Evolutionary conservation across 2,888 invertebrate species (phyloP).

Genomic region (Melinopterus prodromus): DNA sequence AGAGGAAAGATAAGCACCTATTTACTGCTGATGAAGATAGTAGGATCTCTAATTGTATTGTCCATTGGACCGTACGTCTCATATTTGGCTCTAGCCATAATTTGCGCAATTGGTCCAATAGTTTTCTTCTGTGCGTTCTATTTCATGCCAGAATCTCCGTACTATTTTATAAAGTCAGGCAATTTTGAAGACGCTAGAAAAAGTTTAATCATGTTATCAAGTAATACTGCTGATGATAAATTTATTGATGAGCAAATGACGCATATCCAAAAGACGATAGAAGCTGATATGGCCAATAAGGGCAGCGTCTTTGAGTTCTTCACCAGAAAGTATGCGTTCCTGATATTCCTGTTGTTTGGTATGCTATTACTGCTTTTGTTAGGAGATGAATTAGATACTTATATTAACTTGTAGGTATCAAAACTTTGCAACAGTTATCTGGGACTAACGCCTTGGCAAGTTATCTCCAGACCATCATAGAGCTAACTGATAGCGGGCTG

Average conservation of each 20-base stretch:
- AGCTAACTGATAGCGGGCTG: slow-evolving; percentile 63
- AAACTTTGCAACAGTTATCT: slow-evolving; percentile 68
- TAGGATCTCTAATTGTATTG: slow-evolving; percentile 62
- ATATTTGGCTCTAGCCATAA: slow-evolving; percentile 51
- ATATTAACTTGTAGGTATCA: slow-evolving; percentile 54
- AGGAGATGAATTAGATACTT: neutral
- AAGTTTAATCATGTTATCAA: slow-evolving; percentile 46
- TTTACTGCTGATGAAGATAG: slow-evolving; percentile 39
- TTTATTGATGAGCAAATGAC: slow-evolving; percentile 57
- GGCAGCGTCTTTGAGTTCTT: slow-evolving; percentile 37
- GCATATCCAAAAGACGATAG: slow-evolving; percentile 55
- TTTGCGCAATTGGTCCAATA: slow-evolving; percentile 35
- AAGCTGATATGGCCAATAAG: slow-evolving; percentile 54
- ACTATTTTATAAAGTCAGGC: slow-evolving; percentile 50
- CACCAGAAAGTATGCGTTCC: slow-evolving; percentile 31
- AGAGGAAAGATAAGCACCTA: slow-evolving; percentile 53
- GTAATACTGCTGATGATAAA: slow-evolving; percentile 30
- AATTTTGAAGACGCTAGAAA: slow-evolving; percentile 54
- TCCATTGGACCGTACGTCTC: slow-evolving; percentile 63
- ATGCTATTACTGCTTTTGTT: neutral
- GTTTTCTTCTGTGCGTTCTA: slow-evolving; percentile 39
- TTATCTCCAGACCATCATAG: slow-evolving; percentile 69
- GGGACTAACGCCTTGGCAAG: slow-evolving; percentile 68
- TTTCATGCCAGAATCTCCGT: slow-evolving; percentile 69
- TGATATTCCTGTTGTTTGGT: slow-evolving; percentile 37